phyloP scores from a whole-genome alignment of 1,140 invertebrate genomes.

The Lasioglossum albipes region DNA sequence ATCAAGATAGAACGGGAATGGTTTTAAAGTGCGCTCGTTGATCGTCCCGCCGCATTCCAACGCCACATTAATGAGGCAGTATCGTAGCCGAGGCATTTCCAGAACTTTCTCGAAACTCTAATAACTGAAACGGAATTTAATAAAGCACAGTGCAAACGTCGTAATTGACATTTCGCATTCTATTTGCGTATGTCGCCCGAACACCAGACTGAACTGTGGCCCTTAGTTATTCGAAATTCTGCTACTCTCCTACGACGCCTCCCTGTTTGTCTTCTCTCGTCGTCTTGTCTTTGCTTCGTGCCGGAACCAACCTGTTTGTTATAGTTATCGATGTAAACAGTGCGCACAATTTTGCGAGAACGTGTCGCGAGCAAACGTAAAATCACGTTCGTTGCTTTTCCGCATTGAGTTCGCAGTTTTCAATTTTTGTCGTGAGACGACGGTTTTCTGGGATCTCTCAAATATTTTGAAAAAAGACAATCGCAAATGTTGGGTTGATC shows the following conservation, averaged over 20 bases:
- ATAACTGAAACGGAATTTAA: constrained; percentile 48
- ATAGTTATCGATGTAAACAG: neutral
- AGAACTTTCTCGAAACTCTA: constrained; percentile 38
- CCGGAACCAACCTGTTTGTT: neutral
- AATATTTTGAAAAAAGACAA: too few relatives aligned
- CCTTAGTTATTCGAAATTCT: constrained; percentile 15
- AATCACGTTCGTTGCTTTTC: neutral
- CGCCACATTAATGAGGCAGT: constrained; percentile 33
- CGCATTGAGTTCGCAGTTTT: too few relatives aligned
- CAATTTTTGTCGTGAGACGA: too few relatives aligned
- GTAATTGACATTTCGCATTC: constrained; percentile 51
- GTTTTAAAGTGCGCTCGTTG: constrained; percentile 34
- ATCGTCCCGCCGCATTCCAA: constrained; percentile 21
- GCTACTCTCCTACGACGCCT: neutral
- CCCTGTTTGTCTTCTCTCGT: neutral
- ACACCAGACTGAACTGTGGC: constrained; percentile 23
- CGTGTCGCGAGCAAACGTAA: too few relatives aligned
- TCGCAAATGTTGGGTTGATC: too few relatives aligned
- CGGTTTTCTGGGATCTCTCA: too few relatives aligned
- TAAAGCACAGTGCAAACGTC: constrained; percentile 29
- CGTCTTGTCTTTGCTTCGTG: neutral
- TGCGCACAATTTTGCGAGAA: neutral
- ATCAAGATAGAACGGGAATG: constrained; percentile 26
- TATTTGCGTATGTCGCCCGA: constrained; percentile 29
- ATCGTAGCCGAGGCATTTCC: constrained; percentile 33